These are phyloP conservation scores for Esox masquinongy DNA, from an alignment of 2,797 vertebrate genomes.

Conservation along the genomic window DNA sequence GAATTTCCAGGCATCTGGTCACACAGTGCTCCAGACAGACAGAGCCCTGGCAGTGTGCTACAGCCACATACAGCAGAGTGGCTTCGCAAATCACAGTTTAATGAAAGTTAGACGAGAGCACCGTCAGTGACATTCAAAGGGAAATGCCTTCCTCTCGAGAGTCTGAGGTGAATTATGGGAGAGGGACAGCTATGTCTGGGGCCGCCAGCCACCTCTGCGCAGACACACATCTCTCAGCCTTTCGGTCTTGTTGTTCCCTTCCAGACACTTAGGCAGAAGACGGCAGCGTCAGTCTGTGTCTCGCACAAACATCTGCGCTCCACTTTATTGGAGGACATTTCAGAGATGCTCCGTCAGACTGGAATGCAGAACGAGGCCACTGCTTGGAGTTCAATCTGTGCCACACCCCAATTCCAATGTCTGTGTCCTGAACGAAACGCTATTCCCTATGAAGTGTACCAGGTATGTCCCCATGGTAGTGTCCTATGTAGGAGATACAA, in stretches of 20 bases:
- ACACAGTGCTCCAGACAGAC: not conserved
- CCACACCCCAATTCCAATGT: not conserved
- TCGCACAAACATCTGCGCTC: slow-evolving; percentile 45
- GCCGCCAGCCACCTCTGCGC: too few relatives aligned
- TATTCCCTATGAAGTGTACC: not conserved
- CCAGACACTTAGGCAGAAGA: slow-evolving; percentile 45
- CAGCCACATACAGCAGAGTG: not conserved
- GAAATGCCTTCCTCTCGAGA: slow-evolving; percentile 60
- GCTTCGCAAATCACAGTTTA: slow-evolving; percentile 26
- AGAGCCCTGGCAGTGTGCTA: not conserved
- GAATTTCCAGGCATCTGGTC: slow-evolving; percentile 24
- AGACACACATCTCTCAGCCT: not conserved
- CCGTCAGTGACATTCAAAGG: slow-evolving; percentile 31
- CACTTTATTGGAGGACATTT: slow-evolving; percentile 41
- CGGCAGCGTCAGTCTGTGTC: slow-evolving; percentile 19
- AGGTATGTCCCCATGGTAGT: not conserved
- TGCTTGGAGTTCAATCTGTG: not conserved
- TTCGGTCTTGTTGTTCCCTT: slow-evolving; percentile 21
- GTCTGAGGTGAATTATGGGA: slow-evolving; percentile 55
- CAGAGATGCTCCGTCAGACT: slow-evolving; percentile 25
- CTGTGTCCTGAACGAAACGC: not conserved
- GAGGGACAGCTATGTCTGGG: slow-evolving; percentile 18
- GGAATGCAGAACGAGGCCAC: slow-evolving; percentile 31
- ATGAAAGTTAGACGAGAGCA: slow-evolving; percentile 47
- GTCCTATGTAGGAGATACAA: not conserved